These are phyloP conservation scores for Tetragonisca angustula DNA, from an alignment of 2,888 invertebrate genomes.

Conservation along the genomic window DNA sequence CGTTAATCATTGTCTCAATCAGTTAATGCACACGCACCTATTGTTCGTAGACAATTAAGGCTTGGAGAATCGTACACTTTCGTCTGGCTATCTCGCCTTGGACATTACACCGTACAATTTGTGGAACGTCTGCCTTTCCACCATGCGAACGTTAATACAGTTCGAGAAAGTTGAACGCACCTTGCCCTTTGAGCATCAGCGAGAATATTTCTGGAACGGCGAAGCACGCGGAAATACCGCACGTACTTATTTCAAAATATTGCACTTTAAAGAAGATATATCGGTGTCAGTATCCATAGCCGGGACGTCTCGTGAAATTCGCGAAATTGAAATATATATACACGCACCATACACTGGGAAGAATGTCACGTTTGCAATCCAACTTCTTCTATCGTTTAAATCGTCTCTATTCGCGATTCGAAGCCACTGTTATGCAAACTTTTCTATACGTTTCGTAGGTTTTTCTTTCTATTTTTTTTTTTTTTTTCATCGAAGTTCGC, in stretches of 20 bases:
- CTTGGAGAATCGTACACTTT: neutral
- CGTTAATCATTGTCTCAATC: conserved; percentile 26
- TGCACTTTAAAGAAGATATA: conserved; percentile 34
- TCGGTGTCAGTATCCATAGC: neutral
- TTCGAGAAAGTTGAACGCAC: neutral
- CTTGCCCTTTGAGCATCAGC: neutral
- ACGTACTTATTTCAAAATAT: conserved; percentile 22
- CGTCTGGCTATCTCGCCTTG: no score
- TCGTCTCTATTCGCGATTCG: neutral
- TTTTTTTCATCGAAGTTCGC: no score
- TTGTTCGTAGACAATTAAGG: conserved; percentile 16
- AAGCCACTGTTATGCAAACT: neutral
- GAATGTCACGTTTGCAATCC: neutral
- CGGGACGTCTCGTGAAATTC: neutral
- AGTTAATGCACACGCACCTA: neutral
- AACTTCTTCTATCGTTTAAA: neutral
- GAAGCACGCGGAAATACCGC: neutral
- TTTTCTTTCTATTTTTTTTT: no score
- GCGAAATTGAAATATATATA: conserved; percentile 4
- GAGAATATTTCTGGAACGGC: neutral
- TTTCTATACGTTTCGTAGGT: neutral
- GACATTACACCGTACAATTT: neutral
- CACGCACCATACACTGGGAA: neutral
- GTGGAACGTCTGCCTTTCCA: neutral
- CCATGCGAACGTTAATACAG: neutral